phyloP scores from a whole-genome alignment of 2,113 vertebrate genomes.

The Struthidea cinerea region DNA sequence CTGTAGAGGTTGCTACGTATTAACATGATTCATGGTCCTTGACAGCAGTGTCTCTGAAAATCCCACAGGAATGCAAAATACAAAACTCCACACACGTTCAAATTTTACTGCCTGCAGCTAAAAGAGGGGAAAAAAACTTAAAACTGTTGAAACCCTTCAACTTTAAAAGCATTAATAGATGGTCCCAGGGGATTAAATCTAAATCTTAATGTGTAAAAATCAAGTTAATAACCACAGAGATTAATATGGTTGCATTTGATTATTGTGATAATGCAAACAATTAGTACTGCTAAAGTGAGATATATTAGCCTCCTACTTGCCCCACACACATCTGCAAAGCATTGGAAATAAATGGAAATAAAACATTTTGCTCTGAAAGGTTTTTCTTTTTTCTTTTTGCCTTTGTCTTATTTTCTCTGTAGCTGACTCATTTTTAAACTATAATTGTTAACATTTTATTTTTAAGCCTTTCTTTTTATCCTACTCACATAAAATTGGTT shows the following conservation, averaged over 20 bases:
- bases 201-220: conserved; percentile 86
- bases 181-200: conserved; percentile 80
- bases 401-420: conserved; percentile 65
- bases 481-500: conserved; percentile 32
- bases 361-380: conserved; percentile 56
- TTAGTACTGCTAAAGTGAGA: conserved; percentile 78
- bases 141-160: conserved; percentile 86
- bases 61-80: conserved; percentile 82
- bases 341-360: conserved; percentile 71
- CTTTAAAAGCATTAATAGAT: conserved; percentile 87
- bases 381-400: conserved; percentile 38
- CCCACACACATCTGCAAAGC: conserved; percentile 72
- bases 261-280: conserved; percentile 84
- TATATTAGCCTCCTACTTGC: conserved; percentile 75
- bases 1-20: conserved; percentile 84
- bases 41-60: conserved; percentile 83
- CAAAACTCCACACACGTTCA: conserved; percentile 82
- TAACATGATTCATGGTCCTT: conserved; percentile 85
- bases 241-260: conserved; percentile 85
- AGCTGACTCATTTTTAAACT: conserved; percentile 69
- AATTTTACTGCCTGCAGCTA: conserved; percentile 87
- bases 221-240: conserved; percentile 83
- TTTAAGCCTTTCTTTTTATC: conserved; percentile 25
- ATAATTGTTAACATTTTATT: conserved; percentile 54
- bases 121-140: conserved; percentile 76